These are phyloP conservation scores for Buteo buteo DNA, from an alignment of 2,113 vertebrate species.

Conservation along the genomic window DNA sequence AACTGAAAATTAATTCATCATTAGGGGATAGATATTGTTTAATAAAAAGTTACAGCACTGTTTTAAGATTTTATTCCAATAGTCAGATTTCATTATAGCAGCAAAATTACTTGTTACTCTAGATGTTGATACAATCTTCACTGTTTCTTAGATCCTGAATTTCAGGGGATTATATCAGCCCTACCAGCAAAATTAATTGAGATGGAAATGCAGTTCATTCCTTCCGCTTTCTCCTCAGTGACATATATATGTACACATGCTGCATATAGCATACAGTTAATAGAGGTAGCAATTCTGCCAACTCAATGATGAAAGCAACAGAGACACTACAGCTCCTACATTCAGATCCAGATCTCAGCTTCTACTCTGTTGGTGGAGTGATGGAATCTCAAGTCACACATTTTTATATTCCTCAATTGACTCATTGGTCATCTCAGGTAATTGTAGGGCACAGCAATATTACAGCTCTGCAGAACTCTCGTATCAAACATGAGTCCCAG, in stretches of 20 bases:
- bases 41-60: slow-evolving; percentile 21
- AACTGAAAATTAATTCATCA: slow-evolving; percentile 68
- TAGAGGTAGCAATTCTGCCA: not conserved
- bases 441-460: not conserved
- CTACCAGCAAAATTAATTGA: not conserved
- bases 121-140: not conserved
- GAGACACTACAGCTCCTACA: not conserved
- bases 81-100: not conserved
- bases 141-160: not conserved
- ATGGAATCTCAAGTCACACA: not conserved
- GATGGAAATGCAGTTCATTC: not conserved
- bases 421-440: not conserved
- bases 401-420: not conserved
- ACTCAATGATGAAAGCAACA: not conserved
- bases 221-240: not conserved
- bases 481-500: not conserved
- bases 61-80: not conserved
- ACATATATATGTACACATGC: not conserved
- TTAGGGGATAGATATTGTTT: slow-evolving; percentile 56
- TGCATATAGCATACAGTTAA: not conserved
- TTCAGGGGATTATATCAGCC: not conserved
- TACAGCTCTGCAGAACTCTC: not conserved
- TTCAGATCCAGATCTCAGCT: not conserved
- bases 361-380: not conserved
- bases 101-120: not conserved